Evolutionary conservation across 2,113 vertebrate genomes (phyloP).

Genomic region (Halcyon malimbica): DNA sequence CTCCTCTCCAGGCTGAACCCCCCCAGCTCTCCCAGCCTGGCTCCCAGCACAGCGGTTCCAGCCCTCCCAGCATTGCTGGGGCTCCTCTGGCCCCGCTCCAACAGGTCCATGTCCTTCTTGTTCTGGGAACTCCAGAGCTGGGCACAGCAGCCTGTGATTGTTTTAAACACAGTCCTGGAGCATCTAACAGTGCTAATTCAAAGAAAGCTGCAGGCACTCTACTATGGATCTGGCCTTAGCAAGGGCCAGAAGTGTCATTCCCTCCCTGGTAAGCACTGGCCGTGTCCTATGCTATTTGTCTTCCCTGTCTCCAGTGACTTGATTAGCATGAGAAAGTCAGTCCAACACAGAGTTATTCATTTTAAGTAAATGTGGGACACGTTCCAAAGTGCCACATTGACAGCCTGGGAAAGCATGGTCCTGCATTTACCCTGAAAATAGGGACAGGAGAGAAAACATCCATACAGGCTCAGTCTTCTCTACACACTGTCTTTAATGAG

Average conservation of each 20-base stretch:
- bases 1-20: background rate
- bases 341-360: background rate
- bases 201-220: background rate
- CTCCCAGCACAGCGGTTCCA: background rate
- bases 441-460: background rate
- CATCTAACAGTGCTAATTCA: background rate
- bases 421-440: background rate
- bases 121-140: background rate
- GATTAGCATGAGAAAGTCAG: background rate
- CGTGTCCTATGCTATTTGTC: background rate
- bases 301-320: background rate
- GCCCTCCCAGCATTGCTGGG: background rate
- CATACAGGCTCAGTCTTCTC: background rate
- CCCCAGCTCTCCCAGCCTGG: background rate
- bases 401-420: background rate
- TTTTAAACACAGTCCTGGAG: background rate
- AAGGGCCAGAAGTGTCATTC: background rate
- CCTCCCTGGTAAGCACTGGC: background rate
- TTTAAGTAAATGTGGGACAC: background rate
- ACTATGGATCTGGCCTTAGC: background rate
- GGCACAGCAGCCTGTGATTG: background rate
- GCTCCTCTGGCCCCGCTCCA: background rate
- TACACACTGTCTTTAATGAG: background rate
- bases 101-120: background rate
- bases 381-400: background rate